Base-by-base conservation (phyloP, 1,140 invertebrate species). In the Thaumatotibia leucotreta region DNA sequence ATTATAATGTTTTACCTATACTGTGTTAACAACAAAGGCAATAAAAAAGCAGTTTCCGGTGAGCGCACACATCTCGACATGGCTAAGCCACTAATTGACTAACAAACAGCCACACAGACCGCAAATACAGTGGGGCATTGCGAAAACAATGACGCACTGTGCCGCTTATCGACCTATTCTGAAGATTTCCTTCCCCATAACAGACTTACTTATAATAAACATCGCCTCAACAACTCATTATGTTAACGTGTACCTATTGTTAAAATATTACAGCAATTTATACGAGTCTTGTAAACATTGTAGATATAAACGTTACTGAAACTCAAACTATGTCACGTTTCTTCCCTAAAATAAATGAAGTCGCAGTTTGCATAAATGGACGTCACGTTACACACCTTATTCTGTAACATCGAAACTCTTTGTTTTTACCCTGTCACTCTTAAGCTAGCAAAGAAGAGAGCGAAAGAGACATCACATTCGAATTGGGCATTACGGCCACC, bases 21-120 rank as follows among this genome's bases (percentile, higher is more conserved):
- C n/a, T 58, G 17, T 58, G 23, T 27, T 58, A 27, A 58, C 52
- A 27, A 24, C 52, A 58, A 31, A 27, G 23, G 52, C n/a, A 27
- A 27, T 58, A 29, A 14, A 58, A 58, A 69, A 67, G 68, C 32
- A 52, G 64, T 76, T 75, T 77, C 75, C 75, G 74, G 63, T 70
- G 69, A 61, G 67, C 64, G 67, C 62, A 63, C 70, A 73, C 58
- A 71, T 61, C 63, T 35, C 63, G 27, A 27, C 49, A 63, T 35
- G 45, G 63, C 66, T 69, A 73, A 73, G 68, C 74, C 74, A 74
- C 82, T 84, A 84, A 84, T 84, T 84, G 79, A 81, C 77, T 77
- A 75, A 74, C 79, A 83, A 79, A 82, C 72, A 80, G 73, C 74
- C 65, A 71, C 67, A 73, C 67, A 66, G 66, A 80, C 80, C 78